Evolutionary conservation across 2,888 invertebrate species (phyloP).

Genomic region (Oxyscelio sp.): DNA sequence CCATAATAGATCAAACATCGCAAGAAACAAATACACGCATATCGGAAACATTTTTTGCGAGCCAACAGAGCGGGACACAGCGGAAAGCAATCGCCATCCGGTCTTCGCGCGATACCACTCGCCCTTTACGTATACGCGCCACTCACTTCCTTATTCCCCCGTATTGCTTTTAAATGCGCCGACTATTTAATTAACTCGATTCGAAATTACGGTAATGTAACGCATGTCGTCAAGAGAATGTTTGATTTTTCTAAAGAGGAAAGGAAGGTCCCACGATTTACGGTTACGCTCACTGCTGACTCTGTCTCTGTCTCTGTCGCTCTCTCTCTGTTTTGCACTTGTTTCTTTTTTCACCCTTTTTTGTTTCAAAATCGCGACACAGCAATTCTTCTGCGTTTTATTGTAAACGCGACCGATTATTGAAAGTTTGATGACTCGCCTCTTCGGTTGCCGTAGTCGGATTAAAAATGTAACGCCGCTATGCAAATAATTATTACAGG

Average conservation of each 20-base stretch:
- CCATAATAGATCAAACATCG: not conserved
- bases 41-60: not conserved
- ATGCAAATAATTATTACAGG: constrained; percentile 62
- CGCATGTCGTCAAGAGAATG: constrained; percentile 12
- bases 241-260: constrained; percentile 14
- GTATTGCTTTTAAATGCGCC: not conserved
- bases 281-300: too few species aligned
- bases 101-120: not conserved
- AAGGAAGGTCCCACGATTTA: too few species aligned
- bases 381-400: constrained; percentile 1
- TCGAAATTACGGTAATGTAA: constrained; percentile 17
- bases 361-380: too few species aligned
- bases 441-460: constrained; percentile 23
- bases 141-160: not conserved
- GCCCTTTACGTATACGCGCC: not conserved
- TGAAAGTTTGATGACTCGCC: constrained; percentile 40
- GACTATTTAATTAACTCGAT: constrained; percentile 23
- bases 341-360: too few species aligned
- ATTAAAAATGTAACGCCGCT: constrained; percentile 47
- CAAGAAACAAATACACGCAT: not conserved
- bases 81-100: not conserved
- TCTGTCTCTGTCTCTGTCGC: too few species aligned
- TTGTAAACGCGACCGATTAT: constrained; percentile 20
- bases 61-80: not conserved
- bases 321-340: too few species aligned